Evolutionary conservation across 2,113 vertebrate species (phyloP), one percentile per base, ranked within the genome.

Genomic region (Chaenogobius annularis): DNA sequence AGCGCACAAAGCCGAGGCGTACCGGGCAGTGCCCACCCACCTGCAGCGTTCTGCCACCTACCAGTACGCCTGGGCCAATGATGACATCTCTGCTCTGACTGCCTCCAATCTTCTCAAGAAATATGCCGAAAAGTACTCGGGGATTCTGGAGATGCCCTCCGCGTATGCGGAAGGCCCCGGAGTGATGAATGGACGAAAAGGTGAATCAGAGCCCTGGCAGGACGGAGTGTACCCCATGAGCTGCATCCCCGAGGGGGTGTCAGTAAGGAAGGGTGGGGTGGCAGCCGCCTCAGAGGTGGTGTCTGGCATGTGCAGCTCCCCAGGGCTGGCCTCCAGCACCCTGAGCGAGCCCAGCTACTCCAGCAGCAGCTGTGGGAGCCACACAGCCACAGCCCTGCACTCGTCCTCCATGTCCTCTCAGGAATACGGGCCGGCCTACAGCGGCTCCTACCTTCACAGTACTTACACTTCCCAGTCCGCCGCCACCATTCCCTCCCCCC

Each of bases 51-150:
- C 91, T 0, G 74, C 88, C 69, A 35, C 95, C 58, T 98, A 99
- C 87, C 98, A 99, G 89, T 99, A 99, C 0, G 96, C 97, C 75
- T 99, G 98, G 98, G 98, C 98, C 37, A 99, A 99, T 0, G 98
- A 99, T 0, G 98, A 99, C 92, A 99, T 99, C 90, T 99, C 98
- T 0, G 98, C 97, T 72, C 93, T 99, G 73, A 99, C 98, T 0
- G 98, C 98, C 83, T 99, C 98, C 74, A 99, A 99, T 89, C 93
- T 99, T 48, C 93, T 99, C 10, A 99, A 99, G 87, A 97, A 98
- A 88, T 99, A 99, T 58, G 98, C 98, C 1, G 97, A 99, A 86
- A 99, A 98, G 81, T 99, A 99, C 82, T 99, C 97, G 0, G 96
- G 96, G 56, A 97, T 98, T 77, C 90, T 99, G 82, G 98, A 99